Evolutionary conservation across 2,888 invertebrate genomes (phyloP), one percentile per base, ranked within the genome.

Genomic region (Stenoptilia bipunctidactyla): DNA sequence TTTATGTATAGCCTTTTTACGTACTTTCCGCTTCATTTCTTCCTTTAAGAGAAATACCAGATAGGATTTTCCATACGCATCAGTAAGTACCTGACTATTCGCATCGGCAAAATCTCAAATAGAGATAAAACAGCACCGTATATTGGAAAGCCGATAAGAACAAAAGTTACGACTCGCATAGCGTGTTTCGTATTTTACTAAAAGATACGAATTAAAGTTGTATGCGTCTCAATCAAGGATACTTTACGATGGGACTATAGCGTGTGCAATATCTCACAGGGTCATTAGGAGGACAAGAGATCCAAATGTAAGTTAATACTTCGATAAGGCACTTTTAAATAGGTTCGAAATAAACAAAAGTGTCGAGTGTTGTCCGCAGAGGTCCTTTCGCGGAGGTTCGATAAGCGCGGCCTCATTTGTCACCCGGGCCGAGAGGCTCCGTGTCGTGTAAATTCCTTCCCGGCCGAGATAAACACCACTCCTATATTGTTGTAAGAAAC

Each of bases 391-490:
- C 55, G 51, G 55, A 49, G 52, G 45, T 39, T 48, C 61, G 79
- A 77, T 79, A 80, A 76, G 67, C 57, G 44, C 61, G 55, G 60
- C 56, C 70, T 80, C 80, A 82, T 82, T 82, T 82, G 82, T 82
- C 82, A 80, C 75, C 59, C 57, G 58, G 55, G 61, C 63, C 70
- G 63, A 62, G 66, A 61, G 66, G 62, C 68, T 56, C 60, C 57
- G 61, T 64, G 66, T 64, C 75, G 68, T 75, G 79, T 77, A 75
- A 71, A 80, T 80, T 77, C 75, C 66, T 65, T 58, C 61, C 60
- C 58, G 52, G 51, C 55, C 51, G 55, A 70, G 75, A 77, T 76
- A 75, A 72, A 74, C 66, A 61, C 65, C 63, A 56, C 66, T 62
- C 61, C 56, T 55, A 66, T 62, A 62, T 60, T 57, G 61, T 54